Evolutionary conservation across 2,888 invertebrate species (phyloP).

Genomic region (Nomada ferruginata): DNA sequence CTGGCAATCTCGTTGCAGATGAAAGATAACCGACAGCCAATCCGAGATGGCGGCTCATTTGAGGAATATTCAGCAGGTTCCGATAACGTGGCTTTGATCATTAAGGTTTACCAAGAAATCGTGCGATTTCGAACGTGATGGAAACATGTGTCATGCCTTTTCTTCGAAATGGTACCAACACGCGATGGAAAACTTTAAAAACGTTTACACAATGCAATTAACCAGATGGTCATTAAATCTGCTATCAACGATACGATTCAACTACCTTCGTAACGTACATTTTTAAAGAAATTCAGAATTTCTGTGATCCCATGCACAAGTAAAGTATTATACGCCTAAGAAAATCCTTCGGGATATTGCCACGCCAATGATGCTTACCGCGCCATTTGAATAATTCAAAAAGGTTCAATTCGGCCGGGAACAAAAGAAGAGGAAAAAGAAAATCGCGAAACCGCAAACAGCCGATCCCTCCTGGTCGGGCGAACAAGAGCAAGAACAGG

Average conservation of each 20-base stretch:
- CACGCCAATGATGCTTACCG: not conserved
- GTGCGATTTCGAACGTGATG: conserved; percentile 38
- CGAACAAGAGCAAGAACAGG: not conserved
- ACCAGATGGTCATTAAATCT: not conserved
- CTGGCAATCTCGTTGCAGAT: conserved; percentile 58
- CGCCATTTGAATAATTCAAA: conserved; percentile 3
- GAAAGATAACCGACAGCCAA: conserved; percentile 61
- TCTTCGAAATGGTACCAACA: conserved; percentile 3
- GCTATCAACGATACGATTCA: not conserved
- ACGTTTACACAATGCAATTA: not conserved
- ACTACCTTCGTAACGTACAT: not conserved
- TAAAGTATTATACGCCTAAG: not conserved
- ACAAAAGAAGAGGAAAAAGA: too few species aligned
- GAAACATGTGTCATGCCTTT: conserved; percentile 17
- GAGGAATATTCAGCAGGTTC: conserved; percentile 41
- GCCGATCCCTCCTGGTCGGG: not conserved
- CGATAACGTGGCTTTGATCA: conserved; percentile 47
- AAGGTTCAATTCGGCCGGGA: conserved; percentile 4
- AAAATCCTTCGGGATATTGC: not conserved
- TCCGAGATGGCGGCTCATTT: conserved; percentile 31
- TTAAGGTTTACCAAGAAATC: conserved; percentile 47
- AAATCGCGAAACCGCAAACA: not conserved
- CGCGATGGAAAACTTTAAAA: not conserved
- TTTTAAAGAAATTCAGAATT: not conserved
- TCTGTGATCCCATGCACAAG: too few species aligned